Evolutionary conservation across 2,797 vertebrate genomes (phyloP).

Genomic region (Labroides dimidiatus): DNA sequence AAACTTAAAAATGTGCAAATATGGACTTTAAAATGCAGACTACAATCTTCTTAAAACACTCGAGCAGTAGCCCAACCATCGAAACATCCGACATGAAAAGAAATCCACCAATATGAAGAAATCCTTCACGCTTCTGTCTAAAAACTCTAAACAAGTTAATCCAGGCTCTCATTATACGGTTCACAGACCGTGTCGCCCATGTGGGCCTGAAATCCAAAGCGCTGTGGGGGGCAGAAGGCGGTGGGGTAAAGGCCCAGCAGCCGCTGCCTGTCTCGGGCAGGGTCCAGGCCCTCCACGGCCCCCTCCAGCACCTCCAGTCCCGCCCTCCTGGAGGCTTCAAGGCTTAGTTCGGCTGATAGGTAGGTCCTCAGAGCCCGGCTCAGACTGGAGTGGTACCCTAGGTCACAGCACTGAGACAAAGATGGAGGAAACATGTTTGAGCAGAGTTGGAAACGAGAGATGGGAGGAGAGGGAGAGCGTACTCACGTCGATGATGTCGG

Average conservation of each 20-base stretch:
- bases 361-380: slow-evolving; percentile 95
- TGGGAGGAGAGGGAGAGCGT: slow-evolving; percentile 10
- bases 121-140: too few species aligned
- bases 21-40: too few species aligned
- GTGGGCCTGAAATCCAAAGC: slow-evolving; percentile 95
- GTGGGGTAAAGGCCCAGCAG: slow-evolving; percentile 97
- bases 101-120: too few species aligned
- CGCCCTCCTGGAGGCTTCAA: slow-evolving; percentile 95
- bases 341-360: slow-evolving; percentile 94
- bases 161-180: not conserved
- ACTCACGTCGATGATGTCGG: slow-evolving; percentile 98
- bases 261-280: slow-evolving; percentile 93
- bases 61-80: too few species aligned
- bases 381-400: slow-evolving; percentile 97
- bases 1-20: too few species aligned
- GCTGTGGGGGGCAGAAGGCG: slow-evolving; percentile 94
- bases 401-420: slow-evolving; percentile 91
- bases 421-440: not conserved
- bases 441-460: not conserved
- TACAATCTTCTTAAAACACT: too few species aligned
- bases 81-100: too few species aligned
- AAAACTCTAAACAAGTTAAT: too few species aligned
- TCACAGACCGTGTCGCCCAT: slow-evolving; percentile 94
- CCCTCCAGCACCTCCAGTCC: slow-evolving; percentile 96
- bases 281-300: slow-evolving; percentile 95